Evolutionary conservation across 2,797 vertebrate genomes (phyloP), one percentile per base, ranked within the genome.

Genomic region (Sebastiscus tertius): DNA sequence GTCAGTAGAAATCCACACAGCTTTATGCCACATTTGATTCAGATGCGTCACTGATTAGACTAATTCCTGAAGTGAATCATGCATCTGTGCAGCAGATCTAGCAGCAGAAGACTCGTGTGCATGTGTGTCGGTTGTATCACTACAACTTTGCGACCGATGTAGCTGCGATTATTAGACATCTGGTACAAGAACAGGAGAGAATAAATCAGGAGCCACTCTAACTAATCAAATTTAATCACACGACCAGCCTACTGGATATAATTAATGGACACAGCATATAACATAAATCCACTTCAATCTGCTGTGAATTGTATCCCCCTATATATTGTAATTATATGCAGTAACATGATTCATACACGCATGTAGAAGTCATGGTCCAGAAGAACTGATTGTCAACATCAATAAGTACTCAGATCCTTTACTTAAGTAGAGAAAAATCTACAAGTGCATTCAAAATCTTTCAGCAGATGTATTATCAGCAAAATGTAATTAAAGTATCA

Each of bases 171-270:
- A 93, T 93, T 86, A 91, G 90, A 94, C 95, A 95, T 94, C 94
- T 96, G 95, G 79, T 89, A 66, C 81, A 52, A 71, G 68, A 59
- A 83, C 58, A 24, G 33, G 76, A 82, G 85, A 86, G 89, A 88
- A 92, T 93, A 94, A 93, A 94, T 94, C 91, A 88, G 81, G 72
- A 93, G 85, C 89, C 88, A 85, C 89, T 92, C 89, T 80, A 79
- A 92, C 90, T 93, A 92, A 95, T 95, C 91, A 92, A 85, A 92
- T 94, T 83, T 89, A 94, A 94, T 94, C 85, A 91, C 88, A 77
- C 66, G 72, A 77, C 70, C 86, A 81, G 80, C 76, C 79, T 84
- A 75, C 74, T 88, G 88, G 83, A 85, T 75, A 84, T 92, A 91
- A 94, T 92, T 92, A 92, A 92, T 87, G 78, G 89, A 72, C 70